A percentile compares a stretch with the other conserved stretches of the same genome.
phyloP scores from a whole-genome alignment of 2,797 vertebrate species.

The Cirrhinus mrigala region DNA sequence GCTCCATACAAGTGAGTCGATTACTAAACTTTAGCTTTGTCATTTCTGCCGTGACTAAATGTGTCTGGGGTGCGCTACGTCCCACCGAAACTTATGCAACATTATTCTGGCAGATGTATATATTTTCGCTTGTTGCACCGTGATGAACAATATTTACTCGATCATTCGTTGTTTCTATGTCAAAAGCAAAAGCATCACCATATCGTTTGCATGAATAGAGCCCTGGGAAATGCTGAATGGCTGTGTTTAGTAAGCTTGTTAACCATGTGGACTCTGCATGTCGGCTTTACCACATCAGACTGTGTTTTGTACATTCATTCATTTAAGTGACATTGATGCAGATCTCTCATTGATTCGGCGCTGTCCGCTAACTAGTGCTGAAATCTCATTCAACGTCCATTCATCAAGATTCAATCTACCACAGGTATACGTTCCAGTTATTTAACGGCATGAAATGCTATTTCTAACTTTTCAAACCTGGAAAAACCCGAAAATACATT shows the following conservation, averaged over 20 bases:
- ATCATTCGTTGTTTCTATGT: background rate
- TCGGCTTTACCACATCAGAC: background rate
- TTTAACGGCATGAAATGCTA: background rate
- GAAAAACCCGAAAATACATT: background rate
- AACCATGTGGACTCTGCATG: background rate
- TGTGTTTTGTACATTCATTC: background rate
- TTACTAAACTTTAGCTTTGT: slow-evolving; percentile 19
- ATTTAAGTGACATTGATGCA: background rate
- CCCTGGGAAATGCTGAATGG: background rate
- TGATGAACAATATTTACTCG: background rate
- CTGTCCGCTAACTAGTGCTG: slow-evolving; percentile 46
- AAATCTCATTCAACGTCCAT: background rate
- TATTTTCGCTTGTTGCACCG: background rate
- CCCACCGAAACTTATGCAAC: background rate
- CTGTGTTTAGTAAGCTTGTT: background rate
- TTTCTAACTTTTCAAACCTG: background rate
- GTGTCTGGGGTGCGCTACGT: background rate
- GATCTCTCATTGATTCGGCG: background rate
- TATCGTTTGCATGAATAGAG: background rate
- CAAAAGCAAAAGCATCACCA: background rate
- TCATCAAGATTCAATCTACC: background rate
- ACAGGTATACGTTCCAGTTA: background rate
- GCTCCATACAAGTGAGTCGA: slow-evolving; percentile 24
- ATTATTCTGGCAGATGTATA: background rate
- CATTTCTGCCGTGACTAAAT: background rate